Evolutionary conservation across 2,888 invertebrate genomes (phyloP).

Genomic region (Tromatobia lineatoria): DNA sequence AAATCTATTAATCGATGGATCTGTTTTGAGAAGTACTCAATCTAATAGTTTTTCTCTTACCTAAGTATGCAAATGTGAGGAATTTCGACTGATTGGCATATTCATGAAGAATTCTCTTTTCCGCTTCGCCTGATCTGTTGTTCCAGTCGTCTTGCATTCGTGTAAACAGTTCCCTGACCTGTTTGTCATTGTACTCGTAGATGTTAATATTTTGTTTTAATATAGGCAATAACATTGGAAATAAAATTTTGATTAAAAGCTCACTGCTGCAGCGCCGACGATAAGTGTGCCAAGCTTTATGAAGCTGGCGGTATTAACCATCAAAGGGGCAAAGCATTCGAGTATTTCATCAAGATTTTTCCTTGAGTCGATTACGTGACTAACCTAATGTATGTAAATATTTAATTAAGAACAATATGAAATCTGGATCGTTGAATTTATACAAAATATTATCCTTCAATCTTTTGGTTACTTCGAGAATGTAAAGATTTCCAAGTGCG

Average conservation of each 20-base stretch:
- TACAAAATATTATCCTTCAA: too few species aligned
- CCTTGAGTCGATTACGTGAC: conserved; percentile 44
- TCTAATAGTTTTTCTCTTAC: conserved; percentile 18
- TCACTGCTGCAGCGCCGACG: conserved; percentile 56
- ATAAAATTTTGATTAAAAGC: not conserved
- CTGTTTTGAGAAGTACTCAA: too few species aligned
- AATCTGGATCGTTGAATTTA: too few species aligned
- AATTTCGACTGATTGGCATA: conserved; percentile 54
- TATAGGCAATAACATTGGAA: not conserved
- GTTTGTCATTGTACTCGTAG: not conserved
- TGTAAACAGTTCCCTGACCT: conserved; percentile 58
- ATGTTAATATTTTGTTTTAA: not conserved
- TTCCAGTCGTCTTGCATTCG: conserved; percentile 65
- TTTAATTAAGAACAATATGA: too few species aligned
- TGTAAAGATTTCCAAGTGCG: conserved; percentile 47
- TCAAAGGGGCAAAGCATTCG: conserved; percentile 49
- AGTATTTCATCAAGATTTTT: conserved; percentile 52
- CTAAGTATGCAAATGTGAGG: conserved; percentile 53
- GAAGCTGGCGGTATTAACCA: conserved; percentile 53
- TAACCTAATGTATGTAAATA: conserved; percentile 23
- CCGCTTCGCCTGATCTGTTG: conserved; percentile 39
- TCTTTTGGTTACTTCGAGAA: conserved; percentile 39
- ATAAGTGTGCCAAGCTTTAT: conserved; percentile 57
- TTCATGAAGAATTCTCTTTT: conserved; percentile 57
- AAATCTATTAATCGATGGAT: too few species aligned